A percentile compares a stretch with the other conserved stretches of the same genome.
These are phyloP conservation scores for Agelaius tricolor DNA, from an alignment of 2,113 vertebrate genomes.

Conservation along the genomic window DNA sequence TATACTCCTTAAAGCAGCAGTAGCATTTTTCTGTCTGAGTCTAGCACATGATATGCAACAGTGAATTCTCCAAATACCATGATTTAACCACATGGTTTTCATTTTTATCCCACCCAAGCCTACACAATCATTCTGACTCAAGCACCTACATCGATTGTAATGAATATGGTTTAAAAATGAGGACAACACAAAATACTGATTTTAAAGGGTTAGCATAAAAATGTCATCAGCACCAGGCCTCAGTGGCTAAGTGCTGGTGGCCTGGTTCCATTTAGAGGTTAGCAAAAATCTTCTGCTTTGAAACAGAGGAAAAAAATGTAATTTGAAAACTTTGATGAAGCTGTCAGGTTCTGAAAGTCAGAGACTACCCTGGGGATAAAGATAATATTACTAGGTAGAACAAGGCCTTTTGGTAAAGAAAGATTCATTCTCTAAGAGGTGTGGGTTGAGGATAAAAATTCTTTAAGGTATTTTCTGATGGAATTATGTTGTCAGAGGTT, in stretches of 20 bases:
- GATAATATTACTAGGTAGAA: constrained; percentile 56
- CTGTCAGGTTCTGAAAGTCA: constrained; percentile 64
- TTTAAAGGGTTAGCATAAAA: background rate
- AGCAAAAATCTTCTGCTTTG: constrained; percentile 15
- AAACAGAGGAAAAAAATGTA: constrained; percentile 37
- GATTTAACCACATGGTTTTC: background rate
- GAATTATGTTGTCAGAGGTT: background rate
- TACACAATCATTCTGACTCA: background rate
- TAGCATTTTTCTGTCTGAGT: background rate
- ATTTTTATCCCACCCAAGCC: background rate
- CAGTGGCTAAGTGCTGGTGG: background rate
- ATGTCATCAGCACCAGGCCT: background rate
- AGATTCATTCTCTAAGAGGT: constrained; percentile 39
- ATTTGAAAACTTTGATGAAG: constrained; percentile 63
- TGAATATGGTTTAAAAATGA: background rate
- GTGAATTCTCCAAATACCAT: background rate
- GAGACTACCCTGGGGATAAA: constrained; percentile 51
- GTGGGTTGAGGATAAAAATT: background rate
- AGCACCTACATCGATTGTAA: background rate
- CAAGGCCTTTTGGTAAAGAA: constrained; percentile 31
- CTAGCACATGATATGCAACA: background rate
- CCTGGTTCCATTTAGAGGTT: background rate
- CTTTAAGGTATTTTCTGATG: constrained; percentile 27
- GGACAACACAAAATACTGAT: background rate
- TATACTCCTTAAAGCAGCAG: background rate